Conservation (phyloP, 1,140 invertebrate genomes). For the Stegodyphus dumicola region DNA sequence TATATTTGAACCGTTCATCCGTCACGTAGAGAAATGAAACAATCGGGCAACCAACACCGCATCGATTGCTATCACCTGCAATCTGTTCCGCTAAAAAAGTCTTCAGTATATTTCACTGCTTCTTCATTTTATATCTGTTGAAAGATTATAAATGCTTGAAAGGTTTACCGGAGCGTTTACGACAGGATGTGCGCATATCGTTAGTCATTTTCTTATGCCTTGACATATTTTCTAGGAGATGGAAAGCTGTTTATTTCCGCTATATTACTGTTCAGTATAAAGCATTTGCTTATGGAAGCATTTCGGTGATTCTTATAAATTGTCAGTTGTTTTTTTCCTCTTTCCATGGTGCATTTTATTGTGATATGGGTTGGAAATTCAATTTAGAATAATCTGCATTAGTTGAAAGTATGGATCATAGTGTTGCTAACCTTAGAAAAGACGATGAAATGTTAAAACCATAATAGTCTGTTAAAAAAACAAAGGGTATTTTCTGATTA, state of each 20-base stretch:
- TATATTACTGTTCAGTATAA: too few species aligned
- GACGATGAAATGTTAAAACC: too few species aligned
- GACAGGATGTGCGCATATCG: slow-evolving; percentile 32
- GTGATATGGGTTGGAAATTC: neutral
- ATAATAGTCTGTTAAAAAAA: too few species aligned
- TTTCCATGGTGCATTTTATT: neutral
- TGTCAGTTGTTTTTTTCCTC: neutral
- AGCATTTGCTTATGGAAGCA: neutral
- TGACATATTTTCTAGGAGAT: neutral
- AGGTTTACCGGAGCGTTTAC: slow-evolving; percentile 38
- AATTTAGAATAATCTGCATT: neutral
- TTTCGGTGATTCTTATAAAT: neutral
- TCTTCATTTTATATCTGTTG: neutral
- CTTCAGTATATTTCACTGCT: neutral
- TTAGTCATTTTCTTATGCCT: slow-evolving; percentile 15
- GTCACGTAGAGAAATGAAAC: neutral
- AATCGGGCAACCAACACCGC: slow-evolving; percentile 2
- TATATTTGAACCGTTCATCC: too few species aligned
- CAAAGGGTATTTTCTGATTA: too few species aligned
- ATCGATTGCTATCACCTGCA: slow-evolving; percentile 36
- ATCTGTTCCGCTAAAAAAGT: slow-evolving; percentile 46
- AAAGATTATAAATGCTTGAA: slow-evolving; percentile 35
- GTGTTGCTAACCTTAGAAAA: too few species aligned
- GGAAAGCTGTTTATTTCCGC: too few species aligned
- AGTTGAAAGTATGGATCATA: neutral